Base-by-base conservation (phyloP, 2,113 vertebrate genomes). In the Siniperca knerii region DNA sequence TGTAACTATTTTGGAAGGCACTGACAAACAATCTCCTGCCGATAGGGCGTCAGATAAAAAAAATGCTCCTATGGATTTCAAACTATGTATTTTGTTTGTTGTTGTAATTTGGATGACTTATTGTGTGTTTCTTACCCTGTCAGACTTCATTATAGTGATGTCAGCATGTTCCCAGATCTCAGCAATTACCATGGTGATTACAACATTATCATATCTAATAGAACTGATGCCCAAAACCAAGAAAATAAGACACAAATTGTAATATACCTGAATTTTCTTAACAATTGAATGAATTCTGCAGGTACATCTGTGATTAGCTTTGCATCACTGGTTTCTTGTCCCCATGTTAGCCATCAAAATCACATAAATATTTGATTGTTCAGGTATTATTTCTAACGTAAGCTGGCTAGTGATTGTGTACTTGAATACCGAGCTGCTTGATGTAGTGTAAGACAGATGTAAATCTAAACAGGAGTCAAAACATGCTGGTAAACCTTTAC, bases 401-500 rank as follows among this genome's bases (percentile, higher is more conserved):
- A 25, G 25, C 25, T 3, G 25, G 8, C 35, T 73, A 25, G 15
- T 37, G 58, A 15, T 64, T 50, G 35, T 54, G 15, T 29, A 44
- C 50, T 55, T 58, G 37, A 57, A 46, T 2, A 54, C 16, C 15
- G 15, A 29, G 20, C 5, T 52, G 42, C 55, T 60, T 13, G 13
- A 70, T 57, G 48, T 5, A n/a, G 29, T 21, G 13, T 58, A 7
- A 58, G 37, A 21, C 8, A 3, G 10, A 48, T 44, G 35, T 48
- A 40, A 71, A 75, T 69, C 20, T 25, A n/a, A 68, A 69, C 11
- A 21, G 46, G 25, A 58, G 50, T 76, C 29, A 40, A 67, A 81
- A 77, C 79, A 74, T 40, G 61, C 33, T 60, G 29, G 35, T 82
- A 73, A 86, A 82, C 25, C 6, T 66, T 76, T 66, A 71, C 55